Evolutionary conservation across 1,140 invertebrate genomes (phyloP), one percentile per base, ranked within the genome.

Genomic region (Tenebrio molitor): DNA sequence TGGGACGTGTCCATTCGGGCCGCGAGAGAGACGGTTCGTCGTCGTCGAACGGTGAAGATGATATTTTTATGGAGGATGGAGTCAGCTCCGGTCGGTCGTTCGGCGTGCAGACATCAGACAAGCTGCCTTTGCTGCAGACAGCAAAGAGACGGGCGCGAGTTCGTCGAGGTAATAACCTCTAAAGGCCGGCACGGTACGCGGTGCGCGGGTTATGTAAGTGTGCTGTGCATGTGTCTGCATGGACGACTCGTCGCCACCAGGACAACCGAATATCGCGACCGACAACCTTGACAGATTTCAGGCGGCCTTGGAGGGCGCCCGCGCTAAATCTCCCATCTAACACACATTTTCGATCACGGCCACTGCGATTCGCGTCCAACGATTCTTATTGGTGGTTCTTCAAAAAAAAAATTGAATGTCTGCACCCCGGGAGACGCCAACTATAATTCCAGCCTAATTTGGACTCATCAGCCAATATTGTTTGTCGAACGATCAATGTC

Each of bases 101-200:
- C 25, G 25, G 25, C 25, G 3, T 29, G 25, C 25, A 29, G 25
- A 29, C 25, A 4, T 29, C 25, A 29, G 25, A 29, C 25, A 29
- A 29, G 36, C 36, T 33, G n/a, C 36, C 5, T 2, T 12, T 2
- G 63, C 63, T 23, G 64, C 36, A 66, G 64, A 73, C 71, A 73
- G 12, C 71, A 21, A 69, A 73, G 65, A 73, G 71, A 69, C 66
- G 71, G 42, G 23, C 25, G 65, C 71, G 64, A 72, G 65, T 62
- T 63, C 64, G 42, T 36, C 29, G 71, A 73, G 71, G 71, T 73
- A 73, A 73, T 73, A 73, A 73, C 71, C 71, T 73, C 71, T 46
- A 73, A 73, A 73, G 71, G 71, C 71, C 71, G 71, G 53, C 50
- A 19, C 19, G 23, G 33, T 63, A 42, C 68, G 62, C 58, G 63